These are phyloP conservation scores for Nasonia giraulti DNA, from an alignment of 1,140 invertebrate genomes.

Conservation along the genomic window DNA sequence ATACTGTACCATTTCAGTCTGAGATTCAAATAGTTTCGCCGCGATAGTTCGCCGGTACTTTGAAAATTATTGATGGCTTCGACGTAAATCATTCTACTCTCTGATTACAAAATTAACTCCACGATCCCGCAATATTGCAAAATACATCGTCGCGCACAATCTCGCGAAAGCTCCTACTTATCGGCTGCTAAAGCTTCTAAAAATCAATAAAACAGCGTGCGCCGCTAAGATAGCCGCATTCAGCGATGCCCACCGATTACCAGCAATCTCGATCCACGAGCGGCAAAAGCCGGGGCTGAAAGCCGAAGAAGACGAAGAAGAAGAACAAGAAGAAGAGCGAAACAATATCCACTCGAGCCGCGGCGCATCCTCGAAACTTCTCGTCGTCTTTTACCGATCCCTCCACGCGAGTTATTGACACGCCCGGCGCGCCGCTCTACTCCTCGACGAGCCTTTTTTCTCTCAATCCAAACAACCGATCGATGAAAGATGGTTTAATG, in stretches of 20 bases:
- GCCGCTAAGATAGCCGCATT: neutral
- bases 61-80: slow-evolving; percentile 8
- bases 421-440: neutral
- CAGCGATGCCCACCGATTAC: neutral
- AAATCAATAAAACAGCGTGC: neutral
- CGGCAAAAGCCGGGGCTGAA: neutral
- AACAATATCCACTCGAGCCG: slow-evolving; percentile 23
- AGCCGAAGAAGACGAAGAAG: neutral
- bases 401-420: neutral
- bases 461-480: neutral
- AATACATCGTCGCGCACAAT: neutral
- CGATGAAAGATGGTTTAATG: neutral
- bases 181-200: neutral
- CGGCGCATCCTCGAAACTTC: neutral
- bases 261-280: neutral
- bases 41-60: neutral
- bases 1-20: slow-evolving; percentile 1
- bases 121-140: neutral
- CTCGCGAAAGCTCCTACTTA: neutral
- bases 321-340: neutral
- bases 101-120: neutral
- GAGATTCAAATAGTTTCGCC: slow-evolving; percentile 28
- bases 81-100: too few relatives aligned
- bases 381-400: slow-evolving; percentile 5
- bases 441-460: neutral